Evolutionary conservation across 92 coral and sea anemone species (phyloP).

Genomic region (Parazoanthus darwini): DNA sequence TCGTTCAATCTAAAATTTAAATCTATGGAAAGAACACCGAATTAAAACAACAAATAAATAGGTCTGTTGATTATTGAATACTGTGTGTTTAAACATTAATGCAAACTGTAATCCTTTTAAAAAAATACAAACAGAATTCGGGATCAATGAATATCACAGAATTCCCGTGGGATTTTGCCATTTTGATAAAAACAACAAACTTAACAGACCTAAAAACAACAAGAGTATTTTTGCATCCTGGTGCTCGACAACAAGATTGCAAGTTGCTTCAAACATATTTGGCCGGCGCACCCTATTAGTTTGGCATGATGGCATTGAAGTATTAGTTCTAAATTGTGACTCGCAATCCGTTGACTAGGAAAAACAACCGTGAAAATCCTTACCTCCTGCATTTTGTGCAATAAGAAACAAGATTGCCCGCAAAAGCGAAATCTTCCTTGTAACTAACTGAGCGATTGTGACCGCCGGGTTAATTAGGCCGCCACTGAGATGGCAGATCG

Average conservation of each 20-base stretch:
- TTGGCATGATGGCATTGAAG: neutral
- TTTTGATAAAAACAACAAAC: neutral
- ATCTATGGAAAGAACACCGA: too few species aligned
- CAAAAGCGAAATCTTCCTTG: slow-evolving; percentile 67
- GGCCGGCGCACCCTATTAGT: neutral
- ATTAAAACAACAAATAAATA: too few species aligned
- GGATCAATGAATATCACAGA: neutral
- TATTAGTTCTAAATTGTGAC: neutral
- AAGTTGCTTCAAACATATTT: neutral
- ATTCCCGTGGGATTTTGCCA: neutral
- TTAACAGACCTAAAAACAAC: neutral
- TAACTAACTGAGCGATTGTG: slow-evolving; percentile 74
- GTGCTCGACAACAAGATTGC: neutral
- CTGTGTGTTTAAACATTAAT: too few species aligned
- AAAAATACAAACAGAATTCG: neutral
- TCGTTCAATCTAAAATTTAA: too few species aligned
- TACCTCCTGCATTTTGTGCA: slow-evolving; percentile 89
- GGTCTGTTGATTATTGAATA: too few species aligned
- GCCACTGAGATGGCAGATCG: slow-evolving; percentile 85
- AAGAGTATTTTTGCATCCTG: too few species aligned
- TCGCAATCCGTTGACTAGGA: neutral
- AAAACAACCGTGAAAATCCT: neutral
- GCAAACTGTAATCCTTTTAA: too few species aligned
- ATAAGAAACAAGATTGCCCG: slow-evolving; percentile 78
- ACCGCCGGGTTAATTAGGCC: slow-evolving; percentile 98